phyloP scores from a whole-genome alignment of 2,888 invertebrate genomes.

The Patella caerulea region DNA sequence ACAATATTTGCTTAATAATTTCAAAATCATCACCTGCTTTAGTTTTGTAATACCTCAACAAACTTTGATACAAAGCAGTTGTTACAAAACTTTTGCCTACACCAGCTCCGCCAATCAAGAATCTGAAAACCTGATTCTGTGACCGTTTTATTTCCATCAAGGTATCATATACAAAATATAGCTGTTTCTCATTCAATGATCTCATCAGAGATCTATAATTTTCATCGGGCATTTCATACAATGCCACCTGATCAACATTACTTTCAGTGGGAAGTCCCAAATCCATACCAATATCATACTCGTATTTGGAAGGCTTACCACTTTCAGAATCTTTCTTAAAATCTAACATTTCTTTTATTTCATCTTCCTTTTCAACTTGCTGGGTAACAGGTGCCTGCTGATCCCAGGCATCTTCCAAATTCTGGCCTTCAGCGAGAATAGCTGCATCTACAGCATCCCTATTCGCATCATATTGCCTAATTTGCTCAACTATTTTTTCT shows the following conservation, averaged over 20 bases:
- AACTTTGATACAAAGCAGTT: too few species aligned
- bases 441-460: constrained; percentile 31
- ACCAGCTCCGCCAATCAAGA: too few species aligned
- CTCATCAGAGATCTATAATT: too few species aligned
- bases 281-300: constrained; percentile 38
- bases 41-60: constrained; percentile 27
- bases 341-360: not conserved
- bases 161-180: too few species aligned
- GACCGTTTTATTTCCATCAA: too few species aligned
- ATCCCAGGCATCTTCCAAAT: constrained; percentile 32
- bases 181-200: too few species aligned
- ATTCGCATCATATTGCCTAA: constrained; percentile 30
- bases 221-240: too few species aligned
- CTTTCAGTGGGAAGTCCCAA: constrained; percentile 31
- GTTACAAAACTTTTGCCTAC: too few species aligned
- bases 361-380: not conserved
- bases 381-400: constrained; percentile 27
- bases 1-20: constrained; percentile 22
- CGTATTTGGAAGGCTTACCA: constrained; percentile 27
- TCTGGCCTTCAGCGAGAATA: constrained; percentile 23
- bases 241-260: constrained; percentile 7
- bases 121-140: too few species aligned
- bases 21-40: constrained; percentile 31
- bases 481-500: constrained; percentile 21
- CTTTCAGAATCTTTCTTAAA: not conserved